These are phyloP conservation scores for Tinamus guttatus DNA, from an alignment of 2,113 vertebrate genomes.

Conservation along the genomic window DNA sequence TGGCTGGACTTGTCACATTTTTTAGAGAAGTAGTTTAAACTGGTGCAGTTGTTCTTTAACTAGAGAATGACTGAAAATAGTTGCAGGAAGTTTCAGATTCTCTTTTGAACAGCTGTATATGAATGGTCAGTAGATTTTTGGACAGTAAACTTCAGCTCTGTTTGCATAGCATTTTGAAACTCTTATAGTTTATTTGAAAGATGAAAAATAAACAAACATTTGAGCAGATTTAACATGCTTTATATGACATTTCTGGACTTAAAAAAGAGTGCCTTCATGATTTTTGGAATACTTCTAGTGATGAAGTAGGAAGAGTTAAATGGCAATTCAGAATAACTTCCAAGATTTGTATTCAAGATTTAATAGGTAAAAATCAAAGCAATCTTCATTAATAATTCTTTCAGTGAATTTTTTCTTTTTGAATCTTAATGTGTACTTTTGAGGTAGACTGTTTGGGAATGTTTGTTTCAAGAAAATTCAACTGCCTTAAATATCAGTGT, in stretches of 20 bases:
- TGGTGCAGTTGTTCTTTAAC: neutral
- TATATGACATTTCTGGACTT: neutral
- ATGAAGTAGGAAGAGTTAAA: neutral
- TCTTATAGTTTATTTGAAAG: neutral
- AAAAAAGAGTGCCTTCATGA: neutral
- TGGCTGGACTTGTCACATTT: neutral
- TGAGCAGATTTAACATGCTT: neutral
- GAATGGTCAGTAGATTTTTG: neutral
- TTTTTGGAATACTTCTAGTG: neutral
- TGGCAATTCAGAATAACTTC: neutral
- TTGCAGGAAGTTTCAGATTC: neutral
- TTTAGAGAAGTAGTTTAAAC: neutral
- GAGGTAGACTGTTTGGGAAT: neutral
- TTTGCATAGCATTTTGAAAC: neutral
- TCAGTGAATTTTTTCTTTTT: neutral
- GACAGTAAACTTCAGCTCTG: neutral
- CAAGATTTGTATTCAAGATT: conserved; percentile 8
- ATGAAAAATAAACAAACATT: neutral
- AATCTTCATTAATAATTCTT: neutral
- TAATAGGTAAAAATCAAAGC: conserved; percentile 21
- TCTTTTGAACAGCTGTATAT: neutral
- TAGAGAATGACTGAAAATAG: neutral
- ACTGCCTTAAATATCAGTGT: neutral
- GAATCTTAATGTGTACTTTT: neutral
- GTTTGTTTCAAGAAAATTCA: neutral